phyloP scores from a whole-genome alignment of 2,113 vertebrate species.

The Picathartes gymnocephalus region DNA sequence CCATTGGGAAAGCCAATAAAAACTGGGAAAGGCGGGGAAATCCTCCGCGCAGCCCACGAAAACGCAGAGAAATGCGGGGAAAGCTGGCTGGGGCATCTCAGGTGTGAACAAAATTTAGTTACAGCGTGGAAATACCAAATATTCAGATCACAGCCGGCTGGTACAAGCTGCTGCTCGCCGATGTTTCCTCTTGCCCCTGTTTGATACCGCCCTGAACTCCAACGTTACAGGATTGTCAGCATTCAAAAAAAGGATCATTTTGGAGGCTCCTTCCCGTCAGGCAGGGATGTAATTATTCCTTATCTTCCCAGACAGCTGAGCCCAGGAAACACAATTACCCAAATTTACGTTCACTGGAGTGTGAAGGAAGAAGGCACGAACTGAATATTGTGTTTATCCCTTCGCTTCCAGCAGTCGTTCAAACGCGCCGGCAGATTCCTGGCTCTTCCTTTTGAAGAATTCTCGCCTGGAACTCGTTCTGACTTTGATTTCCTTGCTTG shows the following conservation, averaged over 20 bases:
- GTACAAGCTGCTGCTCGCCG: not conserved
- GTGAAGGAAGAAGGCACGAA: constrained; percentile 62
- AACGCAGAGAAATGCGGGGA: not conserved
- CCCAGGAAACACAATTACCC: constrained; percentile 77
- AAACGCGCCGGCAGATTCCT: constrained; percentile 38
- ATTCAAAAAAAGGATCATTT: constrained; percentile 37
- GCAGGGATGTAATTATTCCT: constrained; percentile 74
- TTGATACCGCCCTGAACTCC: constrained; percentile 62
- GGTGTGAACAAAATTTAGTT: not conserved
- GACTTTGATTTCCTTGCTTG: not conserved
- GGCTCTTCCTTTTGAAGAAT: not conserved
- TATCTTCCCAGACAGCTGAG: constrained; percentile 74
- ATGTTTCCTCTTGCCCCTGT: constrained; percentile 44
- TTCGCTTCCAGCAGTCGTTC: constrained; percentile 62
- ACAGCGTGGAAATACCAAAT: not conserved
- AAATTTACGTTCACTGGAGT: constrained; percentile 64
- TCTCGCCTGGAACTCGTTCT: not conserved
- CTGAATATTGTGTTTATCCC: constrained; percentile 72
- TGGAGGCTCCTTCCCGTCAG: constrained; percentile 53
- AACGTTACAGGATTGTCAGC: constrained; percentile 66
- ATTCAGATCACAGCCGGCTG: not conserved
- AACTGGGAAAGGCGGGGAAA: not conserved
- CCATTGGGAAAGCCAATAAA: not conserved
- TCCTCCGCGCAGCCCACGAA: rapidly evolving
- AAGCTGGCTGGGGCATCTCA: not conserved